A percentile compares a stretch with the other conserved stretches of the same genome.
Evolutionary conservation across 1,140 invertebrate species (phyloP).

Genomic region (Fopius arisanus): DNA sequence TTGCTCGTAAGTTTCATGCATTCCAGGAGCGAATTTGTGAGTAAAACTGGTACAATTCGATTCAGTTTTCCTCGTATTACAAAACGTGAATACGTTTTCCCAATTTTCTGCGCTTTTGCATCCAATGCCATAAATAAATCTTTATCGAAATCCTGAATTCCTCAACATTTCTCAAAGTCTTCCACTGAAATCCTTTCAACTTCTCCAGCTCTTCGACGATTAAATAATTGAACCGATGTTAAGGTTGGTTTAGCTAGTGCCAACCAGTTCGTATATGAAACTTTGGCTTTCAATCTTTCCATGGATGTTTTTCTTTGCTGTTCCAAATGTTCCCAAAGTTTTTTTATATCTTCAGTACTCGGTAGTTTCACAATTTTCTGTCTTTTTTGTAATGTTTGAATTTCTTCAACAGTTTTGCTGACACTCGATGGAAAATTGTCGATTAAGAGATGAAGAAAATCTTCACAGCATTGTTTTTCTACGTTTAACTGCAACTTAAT

Average conservation of each 20-base stretch:
- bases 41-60: slow-evolving; percentile 18
- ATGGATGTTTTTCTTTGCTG: neutral
- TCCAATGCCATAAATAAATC: neutral
- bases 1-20: neutral
- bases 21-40: neutral
- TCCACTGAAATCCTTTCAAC: slow-evolving; percentile 15
- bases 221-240: slow-evolving; percentile 26
- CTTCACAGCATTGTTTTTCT: slow-evolving; percentile 2
- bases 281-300: neutral
- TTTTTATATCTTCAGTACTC: neutral
- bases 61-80: slow-evolving; percentile 22
- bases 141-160: slow-evolving; percentile 17
- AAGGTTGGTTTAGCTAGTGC: slow-evolving; percentile 12
- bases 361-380: slow-evolving; percentile 24
- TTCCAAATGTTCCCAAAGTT: neutral
- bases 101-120: slow-evolving; percentile 9
- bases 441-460: slow-evolving; percentile 23
- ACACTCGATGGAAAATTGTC: slow-evolving; percentile 19
- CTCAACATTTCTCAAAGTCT: neutral
- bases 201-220: slow-evolving; percentile 29
- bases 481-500: slow-evolving; percentile 13
- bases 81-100: slow-evolving; percentile 6
- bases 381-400: slow-evolving; percentile 10
- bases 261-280: slow-evolving; percentile 10
- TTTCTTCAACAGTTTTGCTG: slow-evolving; percentile 15